Percentiles rank a stretch among this genome's conserved stretches.
Conservation (phyloP, 1,140 invertebrate genomes). For the Drosophila bocqueti region DNA sequence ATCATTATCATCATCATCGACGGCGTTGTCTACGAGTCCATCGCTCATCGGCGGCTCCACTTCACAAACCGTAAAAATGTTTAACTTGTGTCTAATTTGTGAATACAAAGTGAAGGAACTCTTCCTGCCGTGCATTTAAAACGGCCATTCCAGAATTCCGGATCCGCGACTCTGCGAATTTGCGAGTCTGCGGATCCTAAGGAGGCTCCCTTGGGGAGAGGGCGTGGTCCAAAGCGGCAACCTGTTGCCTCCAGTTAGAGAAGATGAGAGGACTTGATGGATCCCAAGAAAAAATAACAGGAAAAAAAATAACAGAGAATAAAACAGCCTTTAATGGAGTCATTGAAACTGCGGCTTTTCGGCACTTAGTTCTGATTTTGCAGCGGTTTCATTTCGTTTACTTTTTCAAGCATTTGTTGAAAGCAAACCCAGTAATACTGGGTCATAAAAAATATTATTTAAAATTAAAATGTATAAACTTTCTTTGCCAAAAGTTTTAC, state of each 20-base stretch:
- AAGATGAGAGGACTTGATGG: slow-evolving; percentile 16
- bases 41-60: slow-evolving; percentile 43
- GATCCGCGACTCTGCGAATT: neutral
- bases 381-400: neutral
- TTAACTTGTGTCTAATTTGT: slow-evolving; percentile 72
- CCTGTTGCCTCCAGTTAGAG: slow-evolving; percentile 63
- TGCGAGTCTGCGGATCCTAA: slow-evolving; percentile 1
- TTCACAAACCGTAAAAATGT: slow-evolving; percentile 53
- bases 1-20: slow-evolving; percentile 25
- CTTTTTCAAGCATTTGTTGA: neutral
- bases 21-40: slow-evolving; percentile 30
- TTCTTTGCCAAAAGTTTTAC: neutral
- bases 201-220: slow-evolving; percentile 12
- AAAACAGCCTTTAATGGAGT: slow-evolving; percentile 73
- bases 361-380: slow-evolving; percentile 33
- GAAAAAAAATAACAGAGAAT: slow-evolving; percentile 46
- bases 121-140: slow-evolving; percentile 48
- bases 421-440: too few species aligned
- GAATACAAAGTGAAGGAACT: slow-evolving; percentile 61
- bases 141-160: slow-evolving; percentile 19
- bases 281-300: neutral
- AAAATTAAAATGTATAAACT: neutral
- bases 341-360: slow-evolving; percentile 57
- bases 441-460: too few species aligned
- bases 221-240: slow-evolving; percentile 53